These are phyloP conservation scores for Eubasilissa splendida DNA, from an alignment of 2,888 invertebrate genomes.

Conservation along the genomic window DNA sequence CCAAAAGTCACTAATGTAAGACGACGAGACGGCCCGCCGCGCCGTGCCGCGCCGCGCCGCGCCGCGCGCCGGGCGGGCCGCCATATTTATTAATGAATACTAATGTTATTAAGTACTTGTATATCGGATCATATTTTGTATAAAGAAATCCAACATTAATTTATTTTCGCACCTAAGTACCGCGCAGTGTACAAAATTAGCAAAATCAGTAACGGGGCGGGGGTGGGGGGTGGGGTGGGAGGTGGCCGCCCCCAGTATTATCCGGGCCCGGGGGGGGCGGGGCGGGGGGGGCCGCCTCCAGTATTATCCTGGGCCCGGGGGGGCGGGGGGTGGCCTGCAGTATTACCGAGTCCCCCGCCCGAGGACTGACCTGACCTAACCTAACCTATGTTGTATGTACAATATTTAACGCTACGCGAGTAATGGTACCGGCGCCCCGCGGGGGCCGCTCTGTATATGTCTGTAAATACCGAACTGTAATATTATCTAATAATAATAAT, in stretches of 20 bases:
- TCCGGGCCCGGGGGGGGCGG: constrained; percentile 70
- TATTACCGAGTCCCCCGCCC: constrained; percentile 61
- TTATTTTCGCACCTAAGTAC: constrained; percentile 58
- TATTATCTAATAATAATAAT: constrained; percentile 57
- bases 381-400: constrained; percentile 35
- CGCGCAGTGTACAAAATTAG: constrained; percentile 58
- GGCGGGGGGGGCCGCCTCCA: constrained; percentile 67
- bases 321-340: constrained; percentile 41
- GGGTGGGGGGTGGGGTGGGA: constrained; percentile 44
- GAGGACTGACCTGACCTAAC: constrained; percentile 12
- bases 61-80: constrained; percentile 36
- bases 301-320: constrained; percentile 78
- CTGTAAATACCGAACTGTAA: constrained; percentile 56
- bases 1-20: constrained; percentile 56
- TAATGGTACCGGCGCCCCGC: constrained; percentile 15
- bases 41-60: too few relatives aligned
- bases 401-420: constrained; percentile 30
- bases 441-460: constrained; percentile 51
- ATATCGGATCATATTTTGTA: constrained; percentile 53
- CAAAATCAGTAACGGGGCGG: constrained; percentile 48
- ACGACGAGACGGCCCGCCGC: constrained; percentile 35
- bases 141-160: constrained; percentile 56
- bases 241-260: constrained; percentile 75
- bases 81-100: constrained; percentile 54
- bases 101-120: constrained; percentile 48